phyloP scores from a whole-genome alignment of 2,797 vertebrate genomes.

The Fratercula arctica region DNA sequence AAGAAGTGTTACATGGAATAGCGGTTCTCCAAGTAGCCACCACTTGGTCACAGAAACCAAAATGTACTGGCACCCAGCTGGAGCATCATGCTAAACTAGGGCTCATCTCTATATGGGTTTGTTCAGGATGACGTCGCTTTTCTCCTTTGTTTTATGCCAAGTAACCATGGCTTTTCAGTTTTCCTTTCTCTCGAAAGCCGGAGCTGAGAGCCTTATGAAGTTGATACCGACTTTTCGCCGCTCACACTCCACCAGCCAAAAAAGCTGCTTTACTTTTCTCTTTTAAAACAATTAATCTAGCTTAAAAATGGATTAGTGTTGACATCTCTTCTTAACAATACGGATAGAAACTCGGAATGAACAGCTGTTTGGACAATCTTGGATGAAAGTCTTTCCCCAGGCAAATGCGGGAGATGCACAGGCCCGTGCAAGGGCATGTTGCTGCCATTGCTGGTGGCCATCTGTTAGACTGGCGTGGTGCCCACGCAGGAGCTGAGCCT shows the following conservation, averaged over 20 bases:
- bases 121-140: neutral
- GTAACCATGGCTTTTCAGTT: neutral
- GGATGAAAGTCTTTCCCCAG: slow-evolving; percentile 52
- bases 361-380: slow-evolving; percentile 62
- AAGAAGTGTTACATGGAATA: neutral
- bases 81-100: neutral
- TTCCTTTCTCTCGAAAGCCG: neutral
- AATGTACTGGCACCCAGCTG: neutral
- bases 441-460: slow-evolving; percentile 53
- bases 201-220: neutral
- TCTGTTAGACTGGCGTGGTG: slow-evolving; percentile 65
- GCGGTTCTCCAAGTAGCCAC: neutral
- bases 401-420: slow-evolving; percentile 44
- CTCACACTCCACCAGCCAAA: neutral
- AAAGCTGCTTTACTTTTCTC: neutral
- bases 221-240: neutral
- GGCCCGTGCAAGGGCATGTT: slow-evolving; percentile 20
- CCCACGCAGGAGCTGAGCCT: slow-evolving; percentile 16
- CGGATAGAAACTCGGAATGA: slow-evolving; percentile 33
- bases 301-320: slow-evolving; percentile 60
- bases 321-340: slow-evolving; percentile 58
- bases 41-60: neutral
- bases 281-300: slow-evolving; percentile 24
- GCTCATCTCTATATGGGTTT: neutral
- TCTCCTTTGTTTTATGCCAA: neutral